These are phyloP conservation scores for Mastomys natalensis DNA, from an alignment of 2,113 vertebrate species.

Conservation along the genomic window DNA sequence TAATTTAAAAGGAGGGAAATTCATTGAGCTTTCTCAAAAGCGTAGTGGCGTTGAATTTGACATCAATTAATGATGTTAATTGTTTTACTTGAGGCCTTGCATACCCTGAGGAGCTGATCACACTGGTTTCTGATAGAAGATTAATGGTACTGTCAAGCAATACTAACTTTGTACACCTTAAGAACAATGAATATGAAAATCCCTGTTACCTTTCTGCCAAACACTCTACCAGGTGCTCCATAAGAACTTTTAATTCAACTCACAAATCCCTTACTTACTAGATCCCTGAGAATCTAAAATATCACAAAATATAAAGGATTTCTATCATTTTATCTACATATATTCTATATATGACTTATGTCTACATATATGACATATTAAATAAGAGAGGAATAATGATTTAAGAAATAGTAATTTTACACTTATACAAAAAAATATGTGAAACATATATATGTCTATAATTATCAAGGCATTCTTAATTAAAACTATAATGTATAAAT, in stretches of 20 bases:
- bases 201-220: background rate
- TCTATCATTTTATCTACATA: background rate
- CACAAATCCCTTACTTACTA: background rate
- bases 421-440: background rate
- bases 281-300: background rate
- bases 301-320: background rate
- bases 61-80: conserved; percentile 54
- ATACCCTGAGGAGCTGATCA: background rate
- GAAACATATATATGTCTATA: background rate
- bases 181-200: background rate
- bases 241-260: background rate
- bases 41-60: conserved; percentile 5
- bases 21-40: conserved; percentile 39
- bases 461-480: background rate
- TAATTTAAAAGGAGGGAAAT: background rate
- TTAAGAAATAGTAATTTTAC: background rate
- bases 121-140: conserved; percentile 46
- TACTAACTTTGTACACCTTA: background rate
- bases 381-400: background rate
- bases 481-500: background rate
- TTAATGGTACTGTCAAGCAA: background rate
- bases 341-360: too few relatives aligned
- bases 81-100: conserved; percentile 9
- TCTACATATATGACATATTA: background rate
- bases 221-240: background rate